phyloP scores from a whole-genome alignment of 2,113 vertebrate genomes.

The Alaudala cheleensis region DNA sequence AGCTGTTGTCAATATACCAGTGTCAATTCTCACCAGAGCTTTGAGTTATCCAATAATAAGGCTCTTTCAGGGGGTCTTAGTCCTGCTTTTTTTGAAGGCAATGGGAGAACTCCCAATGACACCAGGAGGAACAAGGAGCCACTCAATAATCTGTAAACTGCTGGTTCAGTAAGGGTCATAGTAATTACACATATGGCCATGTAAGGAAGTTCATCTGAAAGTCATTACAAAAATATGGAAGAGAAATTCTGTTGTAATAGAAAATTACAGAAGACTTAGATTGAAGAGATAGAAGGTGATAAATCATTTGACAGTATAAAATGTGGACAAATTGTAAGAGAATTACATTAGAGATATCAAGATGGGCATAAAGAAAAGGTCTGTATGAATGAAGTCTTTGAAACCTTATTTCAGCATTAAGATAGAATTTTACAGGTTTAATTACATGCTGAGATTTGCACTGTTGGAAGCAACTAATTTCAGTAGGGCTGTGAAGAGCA shows the following conservation, averaged over 20 bases:
- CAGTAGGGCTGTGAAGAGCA: not conserved
- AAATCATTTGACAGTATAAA: not conserved
- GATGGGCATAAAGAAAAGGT: not conserved
- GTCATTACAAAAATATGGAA: not conserved
- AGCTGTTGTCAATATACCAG: not conserved
- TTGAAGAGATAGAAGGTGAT: not conserved
- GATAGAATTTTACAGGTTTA: conserved; percentile 11
- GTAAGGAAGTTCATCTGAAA: not conserved
- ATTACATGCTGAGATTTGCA: conserved; percentile 34
- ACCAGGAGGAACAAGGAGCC: not conserved
- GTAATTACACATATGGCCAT: not conserved
- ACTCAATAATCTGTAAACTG: conserved; percentile 5
- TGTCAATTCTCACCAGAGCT: not conserved
- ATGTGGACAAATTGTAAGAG: not conserved
- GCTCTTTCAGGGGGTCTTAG: not conserved
- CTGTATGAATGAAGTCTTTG: not conserved
- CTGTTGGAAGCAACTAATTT: conserved; percentile 25
- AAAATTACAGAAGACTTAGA: not conserved
- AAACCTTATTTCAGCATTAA: not conserved
- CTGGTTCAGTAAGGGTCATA: not conserved
- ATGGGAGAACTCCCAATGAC: not conserved
- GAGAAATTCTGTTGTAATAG: not conserved
- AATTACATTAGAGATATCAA: not conserved
- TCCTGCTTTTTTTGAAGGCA: not conserved
- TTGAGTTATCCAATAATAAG: not conserved